A percentile compares a stretch with the other conserved stretches of the same genome.
These are phyloP conservation scores for Dicrurus megarhynchus DNA, from an alignment of 2,113 vertebrate genomes.

Conservation along the genomic window DNA sequence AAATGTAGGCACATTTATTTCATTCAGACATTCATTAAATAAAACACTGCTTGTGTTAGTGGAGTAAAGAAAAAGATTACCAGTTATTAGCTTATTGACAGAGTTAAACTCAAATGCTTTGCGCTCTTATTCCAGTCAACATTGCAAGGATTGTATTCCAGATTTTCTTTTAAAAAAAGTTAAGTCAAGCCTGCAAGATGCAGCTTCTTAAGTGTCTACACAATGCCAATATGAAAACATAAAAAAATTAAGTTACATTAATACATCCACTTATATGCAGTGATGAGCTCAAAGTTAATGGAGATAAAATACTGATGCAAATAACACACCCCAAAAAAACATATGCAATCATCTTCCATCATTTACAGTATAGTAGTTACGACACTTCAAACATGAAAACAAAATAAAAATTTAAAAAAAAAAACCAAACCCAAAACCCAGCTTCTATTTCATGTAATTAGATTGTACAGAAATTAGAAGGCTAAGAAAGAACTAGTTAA, in stretches of 20 bases:
- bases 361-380: conserved; percentile 99
- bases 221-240: conserved; percentile 93
- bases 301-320: conserved; percentile 99
- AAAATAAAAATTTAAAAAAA: conserved; percentile 73
- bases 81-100: conserved; percentile 80
- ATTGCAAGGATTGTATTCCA: conserved; percentile 81
- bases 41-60: conserved; percentile 85
- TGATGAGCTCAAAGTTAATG: conserved; percentile 94
- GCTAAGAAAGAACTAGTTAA: conserved; percentile 94
- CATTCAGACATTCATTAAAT: conserved; percentile 79
- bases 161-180: conserved; percentile 82
- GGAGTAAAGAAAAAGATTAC: conserved; percentile 72
- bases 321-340: conserved; percentile 88
- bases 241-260: conserved; percentile 96
- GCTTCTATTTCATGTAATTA: conserved; percentile 96
- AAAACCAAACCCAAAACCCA: conserved; percentile 76
- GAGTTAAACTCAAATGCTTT: conserved; percentile 72
- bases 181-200: conserved; percentile 97
- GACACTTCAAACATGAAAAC: conserved; percentile 97
- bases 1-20: conserved; percentile 81
- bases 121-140: conserved; percentile 84
- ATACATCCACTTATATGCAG: conserved; percentile 96
- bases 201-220: conserved; percentile 89
- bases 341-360: conserved; percentile 92
- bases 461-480: conserved; percentile 95